phyloP scores from a whole-genome alignment of 2,113 vertebrate species.

The Egretta garzetta region DNA sequence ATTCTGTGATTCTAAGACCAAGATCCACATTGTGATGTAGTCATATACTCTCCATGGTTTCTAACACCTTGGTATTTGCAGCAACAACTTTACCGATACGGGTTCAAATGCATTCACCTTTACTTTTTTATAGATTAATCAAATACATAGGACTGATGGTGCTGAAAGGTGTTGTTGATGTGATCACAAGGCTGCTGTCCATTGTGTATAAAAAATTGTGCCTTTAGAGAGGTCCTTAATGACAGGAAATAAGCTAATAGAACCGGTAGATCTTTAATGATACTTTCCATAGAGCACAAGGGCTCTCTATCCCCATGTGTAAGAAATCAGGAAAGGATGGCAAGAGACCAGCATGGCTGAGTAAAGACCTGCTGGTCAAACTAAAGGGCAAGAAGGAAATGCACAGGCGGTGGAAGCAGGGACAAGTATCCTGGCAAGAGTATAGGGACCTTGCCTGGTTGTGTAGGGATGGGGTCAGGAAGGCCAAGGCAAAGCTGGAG shows the following conservation, averaged over 20 bases:
- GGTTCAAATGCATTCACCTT: not conserved
- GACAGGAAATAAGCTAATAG: not conserved
- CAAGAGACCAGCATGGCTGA: not conserved
- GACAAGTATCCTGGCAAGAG: not conserved
- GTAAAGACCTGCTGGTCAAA: not conserved
- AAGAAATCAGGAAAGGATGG: not conserved
- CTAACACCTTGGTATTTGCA: not conserved
- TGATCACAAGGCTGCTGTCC: not conserved
- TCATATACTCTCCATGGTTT: not conserved
- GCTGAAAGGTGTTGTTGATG: not conserved
- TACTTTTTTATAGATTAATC: not conserved
- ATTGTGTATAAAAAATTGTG: not conserved
- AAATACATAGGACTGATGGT: no score
- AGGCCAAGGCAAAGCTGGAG: not conserved
- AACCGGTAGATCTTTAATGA: not conserved
- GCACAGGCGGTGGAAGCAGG: not conserved
- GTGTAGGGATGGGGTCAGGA: not conserved
- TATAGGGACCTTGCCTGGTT: not conserved
- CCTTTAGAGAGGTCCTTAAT: not conserved
- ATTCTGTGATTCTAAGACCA: no score
- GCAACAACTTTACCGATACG: not conserved
- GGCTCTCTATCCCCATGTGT: not conserved
- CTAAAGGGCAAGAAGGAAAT: not conserved
- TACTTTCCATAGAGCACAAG: not conserved
- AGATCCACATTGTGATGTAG: not conserved